Evolutionary conservation across 2,797 vertebrate genomes (phyloP).

Genomic region (Brachyrhaphis roseni): DNA sequence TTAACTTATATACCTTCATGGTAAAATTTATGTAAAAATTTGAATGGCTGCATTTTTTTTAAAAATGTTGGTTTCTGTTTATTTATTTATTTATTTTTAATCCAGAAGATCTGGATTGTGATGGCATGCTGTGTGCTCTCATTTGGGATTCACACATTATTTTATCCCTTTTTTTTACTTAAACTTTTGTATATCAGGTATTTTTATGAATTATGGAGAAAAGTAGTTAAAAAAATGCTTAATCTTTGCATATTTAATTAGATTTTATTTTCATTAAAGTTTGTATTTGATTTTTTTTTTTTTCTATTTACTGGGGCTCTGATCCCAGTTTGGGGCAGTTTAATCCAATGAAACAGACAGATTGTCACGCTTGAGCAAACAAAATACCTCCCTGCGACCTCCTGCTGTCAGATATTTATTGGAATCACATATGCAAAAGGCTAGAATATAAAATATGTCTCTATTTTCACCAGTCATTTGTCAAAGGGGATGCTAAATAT

Average conservation of each 20-base stretch:
- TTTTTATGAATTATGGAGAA: background rate
- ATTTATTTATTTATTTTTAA: no score
- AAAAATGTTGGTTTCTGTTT: no score
- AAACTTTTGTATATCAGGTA: background rate
- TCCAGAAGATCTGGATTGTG: no score
- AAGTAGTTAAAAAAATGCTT: background rate
- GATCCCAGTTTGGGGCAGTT: background rate
- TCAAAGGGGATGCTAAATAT: background rate
- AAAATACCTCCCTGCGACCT: background rate
- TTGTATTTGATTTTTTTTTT: background rate
- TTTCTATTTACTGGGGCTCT: background rate
- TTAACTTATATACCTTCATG: background rate
- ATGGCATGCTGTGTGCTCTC: background rate
- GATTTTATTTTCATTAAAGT: background rate
- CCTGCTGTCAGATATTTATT: background rate
- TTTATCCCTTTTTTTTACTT: background rate
- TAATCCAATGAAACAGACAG: constrained; percentile 1
- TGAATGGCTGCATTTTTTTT: no score
- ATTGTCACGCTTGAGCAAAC: background rate
- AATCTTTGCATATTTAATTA: background rate
- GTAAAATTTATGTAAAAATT: background rate
- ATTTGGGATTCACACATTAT: background rate
- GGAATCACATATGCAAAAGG: background rate
- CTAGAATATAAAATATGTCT: background rate
- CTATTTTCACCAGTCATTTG: background rate